A percentile compares a stretch with the other conserved stretches of the same genome.
Evolutionary conservation across 2,888 invertebrate genomes (phyloP).

Genomic region (Brachycybe producta): DNA sequence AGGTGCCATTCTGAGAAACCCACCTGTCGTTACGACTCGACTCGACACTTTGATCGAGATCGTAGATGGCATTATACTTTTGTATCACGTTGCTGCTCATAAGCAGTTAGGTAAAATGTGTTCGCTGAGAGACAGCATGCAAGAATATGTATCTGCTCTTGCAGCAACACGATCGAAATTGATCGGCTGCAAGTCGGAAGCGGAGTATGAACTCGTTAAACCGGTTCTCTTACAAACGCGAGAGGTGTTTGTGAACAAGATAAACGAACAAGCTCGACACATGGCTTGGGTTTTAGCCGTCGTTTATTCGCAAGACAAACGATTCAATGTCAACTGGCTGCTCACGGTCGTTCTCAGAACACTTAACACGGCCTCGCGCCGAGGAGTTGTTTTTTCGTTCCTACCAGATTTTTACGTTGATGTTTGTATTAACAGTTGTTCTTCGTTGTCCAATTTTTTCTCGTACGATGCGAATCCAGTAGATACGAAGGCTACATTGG

Average conservation of each 20-base stretch:
- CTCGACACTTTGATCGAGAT: conserved; percentile 50
- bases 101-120: conserved; percentile 43
- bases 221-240: conserved; percentile 40
- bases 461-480: conserved; percentile 49
- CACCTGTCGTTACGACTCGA: too few relatives aligned
- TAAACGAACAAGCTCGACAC: conserved; percentile 47
- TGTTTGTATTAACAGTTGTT: conserved; percentile 49
- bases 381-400: conserved; percentile 52
- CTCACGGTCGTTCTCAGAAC: conserved; percentile 47
- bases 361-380: conserved; percentile 45
- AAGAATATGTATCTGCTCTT: conserved; percentile 49
- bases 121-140: conserved; percentile 49
- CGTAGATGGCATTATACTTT: conserved; percentile 50
- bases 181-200: conserved; percentile 22
- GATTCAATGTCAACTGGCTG: conserved; percentile 47
- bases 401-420: conserved; percentile 61
- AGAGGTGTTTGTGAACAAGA: conserved; percentile 46
- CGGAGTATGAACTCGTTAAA: conserved; percentile 1
- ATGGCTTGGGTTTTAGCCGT: conserved; percentile 57
- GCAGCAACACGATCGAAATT: conserved; percentile 42
- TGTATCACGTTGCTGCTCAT: conserved; percentile 54
- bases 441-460: conserved; percentile 49
- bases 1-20: too few relatives aligned
- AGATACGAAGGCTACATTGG: conserved; percentile 42
- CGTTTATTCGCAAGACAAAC: conserved; percentile 45